phyloP scores from a whole-genome alignment of 2,888 invertebrate genomes.

The Hesperia comma region DNA sequence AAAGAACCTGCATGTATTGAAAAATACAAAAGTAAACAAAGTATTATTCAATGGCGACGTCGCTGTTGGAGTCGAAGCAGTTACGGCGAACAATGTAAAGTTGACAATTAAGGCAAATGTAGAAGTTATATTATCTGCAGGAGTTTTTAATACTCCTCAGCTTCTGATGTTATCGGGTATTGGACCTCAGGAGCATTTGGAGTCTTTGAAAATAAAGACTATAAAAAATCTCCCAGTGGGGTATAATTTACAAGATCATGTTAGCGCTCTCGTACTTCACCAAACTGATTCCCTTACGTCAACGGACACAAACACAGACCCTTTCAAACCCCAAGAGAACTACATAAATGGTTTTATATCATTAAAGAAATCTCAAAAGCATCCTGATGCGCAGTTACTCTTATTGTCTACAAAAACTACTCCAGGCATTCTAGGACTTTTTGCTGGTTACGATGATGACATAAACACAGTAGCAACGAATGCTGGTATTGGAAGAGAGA shows the following conservation, averaged over 20 bases:
- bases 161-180: constrained; percentile 58
- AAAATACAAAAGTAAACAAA: constrained; percentile 50
- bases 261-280: constrained; percentile 49
- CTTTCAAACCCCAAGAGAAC: constrained; percentile 4
- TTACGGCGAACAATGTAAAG: constrained; percentile 45
- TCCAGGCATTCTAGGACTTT: constrained; percentile 42
- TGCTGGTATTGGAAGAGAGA: constrained; percentile 39
- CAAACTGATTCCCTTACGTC: constrained; percentile 1
- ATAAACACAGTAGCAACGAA: constrained; percentile 44
- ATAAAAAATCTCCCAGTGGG: constrained; percentile 56
- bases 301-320: neutral
- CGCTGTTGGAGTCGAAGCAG: constrained; percentile 51
- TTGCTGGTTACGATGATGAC: constrained; percentile 30
- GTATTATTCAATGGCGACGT: constrained; percentile 47
- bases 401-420: constrained; percentile 24
- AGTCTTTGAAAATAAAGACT: constrained; percentile 49
- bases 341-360: constrained; percentile 17
- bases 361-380: constrained; percentile 16
- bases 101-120: constrained; percentile 47
- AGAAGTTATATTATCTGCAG: constrained; percentile 56
- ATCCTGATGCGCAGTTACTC: constrained; percentile 8
- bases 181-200: constrained; percentile 53
- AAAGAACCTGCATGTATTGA: constrained; percentile 52
- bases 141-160: constrained; percentile 53
- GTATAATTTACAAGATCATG: constrained; percentile 55